A percentile compares a stretch with the other conserved stretches of the same genome.
Conservation (phyloP, 2,113 vertebrate species). For the Muntiacus reevesi region DNA sequence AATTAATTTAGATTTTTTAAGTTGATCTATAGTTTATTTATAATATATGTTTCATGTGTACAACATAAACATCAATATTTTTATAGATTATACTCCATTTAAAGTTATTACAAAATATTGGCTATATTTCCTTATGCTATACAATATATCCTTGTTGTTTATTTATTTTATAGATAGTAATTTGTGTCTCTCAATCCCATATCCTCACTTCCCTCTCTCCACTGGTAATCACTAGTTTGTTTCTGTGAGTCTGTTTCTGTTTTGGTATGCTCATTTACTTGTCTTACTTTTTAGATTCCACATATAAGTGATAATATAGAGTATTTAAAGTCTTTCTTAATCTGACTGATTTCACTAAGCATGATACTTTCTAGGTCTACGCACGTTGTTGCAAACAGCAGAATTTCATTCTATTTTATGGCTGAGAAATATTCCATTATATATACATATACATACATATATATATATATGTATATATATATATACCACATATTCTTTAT, state of each 20-base stretch:
- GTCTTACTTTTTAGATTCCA: background rate
- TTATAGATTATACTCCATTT: background rate
- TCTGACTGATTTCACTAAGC: background rate
- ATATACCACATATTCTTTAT: background rate
- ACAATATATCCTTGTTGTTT: background rate
- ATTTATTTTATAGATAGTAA: background rate
- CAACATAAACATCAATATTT: background rate
- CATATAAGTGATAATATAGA: background rate
- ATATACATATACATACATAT: accelerated
- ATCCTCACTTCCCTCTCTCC: background rate
- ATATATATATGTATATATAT: background rate
- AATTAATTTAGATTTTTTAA: background rate
- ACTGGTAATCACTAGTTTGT: background rate
- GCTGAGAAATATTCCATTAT: background rate
- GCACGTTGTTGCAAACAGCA: background rate
- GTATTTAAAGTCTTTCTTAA: background rate
- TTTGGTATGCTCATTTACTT: background rate
- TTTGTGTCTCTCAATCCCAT: background rate
- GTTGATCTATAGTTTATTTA: background rate
- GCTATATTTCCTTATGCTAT: background rate
- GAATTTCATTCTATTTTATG: background rate
- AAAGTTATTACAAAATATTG: background rate
- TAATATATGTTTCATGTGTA: background rate
- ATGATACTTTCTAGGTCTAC: background rate
- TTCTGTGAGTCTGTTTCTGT: background rate